Base-by-base conservation (phyloP, 2,113 vertebrate genomes). In the Peromyscus polionotus region DNA sequence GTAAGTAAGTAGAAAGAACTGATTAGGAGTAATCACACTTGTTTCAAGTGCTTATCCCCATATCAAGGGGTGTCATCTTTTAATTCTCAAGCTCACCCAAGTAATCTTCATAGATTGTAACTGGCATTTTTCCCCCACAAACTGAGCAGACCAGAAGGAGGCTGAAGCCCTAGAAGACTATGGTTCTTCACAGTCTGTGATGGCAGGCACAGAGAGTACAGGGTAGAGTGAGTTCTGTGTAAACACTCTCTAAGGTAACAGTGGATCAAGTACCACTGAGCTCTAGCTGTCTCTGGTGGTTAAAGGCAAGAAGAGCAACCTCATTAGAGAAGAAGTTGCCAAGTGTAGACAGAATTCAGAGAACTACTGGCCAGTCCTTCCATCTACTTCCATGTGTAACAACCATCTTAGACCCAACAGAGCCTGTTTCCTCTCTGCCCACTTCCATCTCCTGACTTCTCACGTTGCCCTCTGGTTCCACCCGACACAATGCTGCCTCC, bases 331-430 rank as follows among this genome's bases (percentile, higher is more conserved):
- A 63, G 31, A 24, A 61, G 57, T 31, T 26, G 79, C n/a, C 20
- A 26, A 17, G 7, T 24, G 1, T n/a, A 80, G 73, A 85, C 0
- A 28, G 26, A 39, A 19, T 59, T 48, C 36, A 76, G 72, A 70
- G 65, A 22, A 51, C 13, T 17, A 7, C 0, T 48, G 59, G 42
- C 75, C 42, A 54, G n/a, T 36, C 45, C 8, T 26, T 9, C 4
- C 0, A 12, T 8, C 39, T 7, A 59, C 10, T 36, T 36, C 68
- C 57, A 19, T 12, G 28, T 19, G 16, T 0, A 54, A 28, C n/a
- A 1, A 24, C 65, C 48, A 73, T 33, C 89, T 81, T 65, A 67
- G 28, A 6, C 16, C 39, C 87, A 54, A 1, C 79, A 22, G 8
- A 13, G 8, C 2, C 86, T 12, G 5, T 7, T 61, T 36, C 59